Evolutionary conservation across 2,113 vertebrate species (phyloP).

Genomic region (Stomatorhinus ivindoensis): DNA sequence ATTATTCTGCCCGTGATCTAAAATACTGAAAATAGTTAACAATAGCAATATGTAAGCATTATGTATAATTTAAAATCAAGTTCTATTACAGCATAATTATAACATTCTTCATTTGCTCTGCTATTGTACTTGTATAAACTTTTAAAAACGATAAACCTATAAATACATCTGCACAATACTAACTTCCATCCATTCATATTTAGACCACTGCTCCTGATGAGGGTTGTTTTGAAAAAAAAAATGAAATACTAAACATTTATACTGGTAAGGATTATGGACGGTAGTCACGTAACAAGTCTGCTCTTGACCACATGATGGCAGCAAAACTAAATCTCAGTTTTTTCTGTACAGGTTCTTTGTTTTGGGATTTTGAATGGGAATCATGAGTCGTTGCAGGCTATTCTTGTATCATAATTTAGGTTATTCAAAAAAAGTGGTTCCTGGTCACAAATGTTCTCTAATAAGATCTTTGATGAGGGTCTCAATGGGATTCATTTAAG

Average conservation of each 20-base stretch:
- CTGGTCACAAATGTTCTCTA: neutral
- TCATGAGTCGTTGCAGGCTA: neutral
- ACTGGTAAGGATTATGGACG: neutral
- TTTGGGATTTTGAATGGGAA: neutral
- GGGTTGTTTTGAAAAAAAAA: neutral
- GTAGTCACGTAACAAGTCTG: neutral
- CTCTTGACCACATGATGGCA: slow-evolving; percentile 1
- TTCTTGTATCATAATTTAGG: neutral
- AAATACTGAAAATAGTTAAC: neutral
- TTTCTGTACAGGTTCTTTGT: neutral
- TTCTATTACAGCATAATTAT: neutral
- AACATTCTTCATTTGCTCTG: neutral
- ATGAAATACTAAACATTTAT: neutral
- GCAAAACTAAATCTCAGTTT: neutral
- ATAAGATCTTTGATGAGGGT: neutral
- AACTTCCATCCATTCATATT: neutral
- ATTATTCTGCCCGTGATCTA: neutral
- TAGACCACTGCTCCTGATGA: neutral
- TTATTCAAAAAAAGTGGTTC: neutral
- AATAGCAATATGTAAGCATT: neutral
- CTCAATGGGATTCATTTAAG: neutral
- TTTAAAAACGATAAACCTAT: neutral
- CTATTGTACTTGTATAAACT: neutral
- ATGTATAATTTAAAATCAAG: neutral
- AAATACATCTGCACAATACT: neutral